phyloP scores from a whole-genome alignment of 2,888 invertebrate genomes.

The Drosophila pseudotalamancana region DNA sequence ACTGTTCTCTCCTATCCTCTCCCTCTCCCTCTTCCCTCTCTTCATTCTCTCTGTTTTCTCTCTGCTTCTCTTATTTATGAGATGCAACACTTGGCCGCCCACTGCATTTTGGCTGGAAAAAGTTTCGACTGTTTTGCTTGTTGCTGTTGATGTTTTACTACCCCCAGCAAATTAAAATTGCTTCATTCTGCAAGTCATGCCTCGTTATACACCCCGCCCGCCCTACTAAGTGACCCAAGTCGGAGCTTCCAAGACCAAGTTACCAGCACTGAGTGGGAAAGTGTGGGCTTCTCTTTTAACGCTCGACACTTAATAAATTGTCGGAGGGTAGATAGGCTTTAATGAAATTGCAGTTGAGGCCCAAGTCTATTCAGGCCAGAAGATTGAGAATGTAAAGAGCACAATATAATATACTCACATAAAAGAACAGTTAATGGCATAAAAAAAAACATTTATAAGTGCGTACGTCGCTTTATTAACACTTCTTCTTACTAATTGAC shows the following conservation, averaged over 20 bases:
- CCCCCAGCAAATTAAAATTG: conserved; percentile 73
- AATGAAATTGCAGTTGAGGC: conserved; percentile 58
- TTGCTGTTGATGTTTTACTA: conserved; percentile 76
- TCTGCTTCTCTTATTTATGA: conserved; percentile 60
- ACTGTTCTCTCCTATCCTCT: background rate
- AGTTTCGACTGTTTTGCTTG: conserved; percentile 51
- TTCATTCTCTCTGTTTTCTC: conserved; percentile 12
- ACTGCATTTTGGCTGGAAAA: conserved; percentile 65
- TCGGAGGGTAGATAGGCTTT: conserved; percentile 54
- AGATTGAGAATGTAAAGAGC: conserved; percentile 15
- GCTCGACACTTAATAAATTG: conserved; percentile 77
- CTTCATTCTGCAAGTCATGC: conserved; percentile 67
- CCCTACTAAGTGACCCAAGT: too few relatives aligned
- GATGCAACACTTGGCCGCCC: conserved; percentile 72
- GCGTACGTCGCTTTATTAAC: too few relatives aligned
- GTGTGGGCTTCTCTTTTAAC: conserved; percentile 36
- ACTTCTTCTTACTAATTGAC: background rate
- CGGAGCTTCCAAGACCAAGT: too few relatives aligned
- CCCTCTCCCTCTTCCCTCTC: background rate
- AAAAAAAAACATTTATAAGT: conserved; percentile 2
- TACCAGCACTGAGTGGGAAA: conserved; percentile 27
- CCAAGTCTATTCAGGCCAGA: conserved; percentile 13
- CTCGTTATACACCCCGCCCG: conserved; percentile 37
- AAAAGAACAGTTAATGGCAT: conserved; percentile 1
- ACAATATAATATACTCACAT: conserved; percentile 27